phyloP scores from a whole-genome alignment of 2,113 vertebrate genomes.

The Cariama cristata region DNA sequence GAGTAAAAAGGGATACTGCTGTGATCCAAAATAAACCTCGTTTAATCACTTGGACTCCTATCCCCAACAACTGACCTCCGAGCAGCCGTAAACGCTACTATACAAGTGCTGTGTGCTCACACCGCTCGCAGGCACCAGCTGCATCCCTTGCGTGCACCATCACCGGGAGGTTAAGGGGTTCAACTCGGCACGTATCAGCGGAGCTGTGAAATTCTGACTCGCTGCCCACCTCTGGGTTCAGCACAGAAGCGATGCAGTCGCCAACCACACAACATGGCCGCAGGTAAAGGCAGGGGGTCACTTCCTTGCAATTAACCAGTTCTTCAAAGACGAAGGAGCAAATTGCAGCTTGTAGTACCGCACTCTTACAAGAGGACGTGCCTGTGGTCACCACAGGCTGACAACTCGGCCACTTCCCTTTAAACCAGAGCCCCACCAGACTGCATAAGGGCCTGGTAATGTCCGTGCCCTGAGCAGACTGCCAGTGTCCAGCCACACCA shows the following conservation, averaged over 20 bases:
- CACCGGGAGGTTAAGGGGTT: background rate
- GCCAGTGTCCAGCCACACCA: fast-evolving
- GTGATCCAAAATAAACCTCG: background rate
- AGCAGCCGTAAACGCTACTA: fast-evolving
- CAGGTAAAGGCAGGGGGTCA: background rate
- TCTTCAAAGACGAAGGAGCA: background rate
- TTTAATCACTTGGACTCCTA: background rate
- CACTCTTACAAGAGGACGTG: too few species aligned
- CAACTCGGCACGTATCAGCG: fast-evolving
- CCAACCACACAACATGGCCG: background rate
- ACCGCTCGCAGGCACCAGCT: background rate
- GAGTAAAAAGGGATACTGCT: background rate
- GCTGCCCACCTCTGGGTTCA: background rate
- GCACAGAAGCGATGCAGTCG: background rate
- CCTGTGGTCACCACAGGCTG: background rate
- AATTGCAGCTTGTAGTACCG: background rate
- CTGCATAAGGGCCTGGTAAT: background rate
- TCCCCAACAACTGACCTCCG: background rate
- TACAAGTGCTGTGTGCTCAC: background rate
- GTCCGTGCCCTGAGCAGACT: fast-evolving
- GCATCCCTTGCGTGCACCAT: background rate
- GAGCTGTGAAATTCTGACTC: background rate
- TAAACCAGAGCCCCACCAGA: background rate
- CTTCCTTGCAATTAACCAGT: background rate
- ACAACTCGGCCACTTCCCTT: background rate